phyloP scores from a whole-genome alignment of 2,888 invertebrate genomes.

The Lingula anatina region DNA sequence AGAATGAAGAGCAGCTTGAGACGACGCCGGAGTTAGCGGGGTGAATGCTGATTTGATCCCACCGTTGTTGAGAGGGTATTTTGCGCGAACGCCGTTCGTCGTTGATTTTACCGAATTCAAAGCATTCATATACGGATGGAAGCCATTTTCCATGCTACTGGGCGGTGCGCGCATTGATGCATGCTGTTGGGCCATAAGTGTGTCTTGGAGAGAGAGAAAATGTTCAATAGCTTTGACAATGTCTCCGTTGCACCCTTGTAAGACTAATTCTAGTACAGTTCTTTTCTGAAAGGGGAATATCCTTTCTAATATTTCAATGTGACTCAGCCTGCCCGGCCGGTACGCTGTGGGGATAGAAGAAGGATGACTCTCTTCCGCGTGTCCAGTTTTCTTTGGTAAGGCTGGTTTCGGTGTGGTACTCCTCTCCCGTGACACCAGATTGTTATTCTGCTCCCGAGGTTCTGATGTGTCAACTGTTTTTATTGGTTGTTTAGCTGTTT shows the following conservation, averaged over 20 bases:
- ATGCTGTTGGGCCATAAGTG: constrained; percentile 34
- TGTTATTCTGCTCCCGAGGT: neutral
- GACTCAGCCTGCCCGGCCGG: constrained; percentile 55
- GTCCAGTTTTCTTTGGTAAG: neutral
- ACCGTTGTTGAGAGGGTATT: constrained; percentile 12
- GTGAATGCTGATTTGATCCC: constrained; percentile 49
- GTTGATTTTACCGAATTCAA: constrained; percentile 13
- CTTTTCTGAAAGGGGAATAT: constrained; percentile 83
- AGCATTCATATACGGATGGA: constrained; percentile 18
- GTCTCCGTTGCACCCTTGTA: constrained; percentile 88
- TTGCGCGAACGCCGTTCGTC: constrained; percentile 12
- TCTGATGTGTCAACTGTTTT: neutral
- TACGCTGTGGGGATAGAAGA: constrained; percentile 31
- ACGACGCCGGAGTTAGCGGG: constrained; percentile 30
- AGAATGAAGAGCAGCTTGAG: constrained; percentile 31
- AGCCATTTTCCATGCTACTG: constrained; percentile 7
- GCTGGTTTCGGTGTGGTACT: neutral
- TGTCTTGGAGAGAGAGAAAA: constrained; percentile 58
- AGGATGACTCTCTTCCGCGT: constrained; percentile 1
- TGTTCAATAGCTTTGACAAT: constrained; percentile 85
- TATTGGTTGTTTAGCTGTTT: neutral
- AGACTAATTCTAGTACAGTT: constrained; percentile 82
- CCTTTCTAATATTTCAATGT: constrained; percentile 74
- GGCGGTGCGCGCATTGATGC: constrained; percentile 3
- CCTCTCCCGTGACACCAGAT: neutral